Percentiles rank a stretch among this genome's conserved stretches.
phyloP scores from a whole-genome alignment of 2,888 invertebrate genomes.

The Ochropleura leucogaster region DNA sequence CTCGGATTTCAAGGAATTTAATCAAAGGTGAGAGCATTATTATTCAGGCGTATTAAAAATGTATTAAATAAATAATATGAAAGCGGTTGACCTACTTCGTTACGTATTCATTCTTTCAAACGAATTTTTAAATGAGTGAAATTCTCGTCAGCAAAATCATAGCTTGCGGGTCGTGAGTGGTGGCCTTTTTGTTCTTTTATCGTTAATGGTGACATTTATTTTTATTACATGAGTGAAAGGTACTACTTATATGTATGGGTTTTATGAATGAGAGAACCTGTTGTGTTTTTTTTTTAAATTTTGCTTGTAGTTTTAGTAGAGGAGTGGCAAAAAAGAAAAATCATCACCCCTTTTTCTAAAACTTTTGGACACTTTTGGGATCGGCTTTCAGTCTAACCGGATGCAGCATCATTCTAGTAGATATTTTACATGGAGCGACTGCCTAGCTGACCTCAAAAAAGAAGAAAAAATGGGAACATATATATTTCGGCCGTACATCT shows the following conservation, averaged over 20 bases:
- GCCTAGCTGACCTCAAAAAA: no score
- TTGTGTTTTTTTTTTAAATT: background rate
- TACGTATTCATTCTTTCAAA: slow-evolving; percentile 53
- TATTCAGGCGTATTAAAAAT: slow-evolving; percentile 43
- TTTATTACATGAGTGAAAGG: slow-evolving; percentile 9
- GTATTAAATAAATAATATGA: slow-evolving; percentile 53
- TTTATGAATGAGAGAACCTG: background rate
- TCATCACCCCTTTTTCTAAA: no score
- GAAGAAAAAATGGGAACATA: no score
- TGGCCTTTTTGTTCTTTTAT: slow-evolving; percentile 29
- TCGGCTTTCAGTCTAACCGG: no score
- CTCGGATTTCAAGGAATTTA: slow-evolving; percentile 36
- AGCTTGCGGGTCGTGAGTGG: slow-evolving; percentile 23
- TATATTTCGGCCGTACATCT: no score
- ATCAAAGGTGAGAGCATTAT: slow-evolving; percentile 36
- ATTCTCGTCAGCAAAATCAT: slow-evolving; percentile 45
- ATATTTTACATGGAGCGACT: no score
- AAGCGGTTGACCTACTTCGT: slow-evolving; percentile 56
- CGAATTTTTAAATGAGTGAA: slow-evolving; percentile 53
- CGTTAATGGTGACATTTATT: slow-evolving; percentile 18
- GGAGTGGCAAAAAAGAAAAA: background rate
- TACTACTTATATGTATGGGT: background rate
- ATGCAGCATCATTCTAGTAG: no score
- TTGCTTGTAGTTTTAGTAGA: background rate
- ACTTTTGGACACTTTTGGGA: no score